Evolutionary conservation across 1,140 invertebrate species (phyloP).

Genomic region (Papilio dardanus): DNA sequence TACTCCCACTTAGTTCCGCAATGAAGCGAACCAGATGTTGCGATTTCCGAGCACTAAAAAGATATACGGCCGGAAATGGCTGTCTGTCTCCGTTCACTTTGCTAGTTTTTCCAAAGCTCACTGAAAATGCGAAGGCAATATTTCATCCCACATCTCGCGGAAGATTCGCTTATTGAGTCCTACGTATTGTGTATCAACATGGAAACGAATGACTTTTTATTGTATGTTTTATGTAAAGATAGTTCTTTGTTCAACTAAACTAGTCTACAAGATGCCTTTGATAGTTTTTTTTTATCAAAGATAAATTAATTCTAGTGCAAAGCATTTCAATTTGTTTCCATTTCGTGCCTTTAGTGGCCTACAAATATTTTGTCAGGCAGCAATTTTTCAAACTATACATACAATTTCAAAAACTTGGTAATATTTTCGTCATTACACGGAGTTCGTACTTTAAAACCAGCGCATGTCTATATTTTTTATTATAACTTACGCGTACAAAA

Average conservation of each 20-base stretch:
- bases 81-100: constrained; percentile 65
- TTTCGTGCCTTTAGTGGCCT: no score
- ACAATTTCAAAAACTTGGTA: no score
- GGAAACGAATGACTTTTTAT: neutral
- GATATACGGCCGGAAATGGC: constrained; percentile 75
- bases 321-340: no score
- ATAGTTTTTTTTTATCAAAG: no score
- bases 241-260: neutral
- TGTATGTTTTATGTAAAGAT: neutral
- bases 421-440: no score
- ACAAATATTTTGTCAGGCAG: no score
- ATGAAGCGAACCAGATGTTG: constrained; percentile 67
- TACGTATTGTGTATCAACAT: constrained; percentile 1
- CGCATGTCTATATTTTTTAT: neutral
- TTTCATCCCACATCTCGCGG: constrained; percentile 23
- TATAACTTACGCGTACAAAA: neutral
- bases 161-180: constrained; percentile 37
- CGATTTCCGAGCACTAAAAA: constrained; percentile 71
- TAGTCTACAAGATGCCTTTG: neutral
- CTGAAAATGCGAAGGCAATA: constrained; percentile 48
- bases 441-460: neutral
- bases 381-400: no score
- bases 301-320: no score
- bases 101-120: constrained; percentile 64
- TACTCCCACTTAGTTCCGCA: constrained; percentile 51